Conservation (phyloP, 2,888 invertebrate species). For the Dromius quadrimaculatus region DNA sequence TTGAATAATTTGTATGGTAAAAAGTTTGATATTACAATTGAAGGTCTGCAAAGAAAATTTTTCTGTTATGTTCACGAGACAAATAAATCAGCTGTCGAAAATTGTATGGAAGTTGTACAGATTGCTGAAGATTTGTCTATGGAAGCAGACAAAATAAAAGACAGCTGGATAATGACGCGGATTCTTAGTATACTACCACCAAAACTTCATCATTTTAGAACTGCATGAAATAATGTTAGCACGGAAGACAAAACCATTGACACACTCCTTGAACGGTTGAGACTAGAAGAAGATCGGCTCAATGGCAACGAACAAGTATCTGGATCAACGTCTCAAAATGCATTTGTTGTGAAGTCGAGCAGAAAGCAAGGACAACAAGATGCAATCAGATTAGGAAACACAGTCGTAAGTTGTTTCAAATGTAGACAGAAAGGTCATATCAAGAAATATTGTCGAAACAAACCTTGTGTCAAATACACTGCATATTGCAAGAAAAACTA, state of each 20-base stretch:
- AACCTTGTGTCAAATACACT: constrained; percentile 38
- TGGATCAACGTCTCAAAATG: constrained; percentile 22
- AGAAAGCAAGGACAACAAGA: background rate
- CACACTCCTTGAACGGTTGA: constrained; percentile 43
- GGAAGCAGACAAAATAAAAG: constrained; percentile 18
- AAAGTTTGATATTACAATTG: no score
- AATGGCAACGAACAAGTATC: background rate
- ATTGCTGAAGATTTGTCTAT: no score
- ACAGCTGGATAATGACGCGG: constrained; percentile 49
- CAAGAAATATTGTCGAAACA: constrained; percentile 26
- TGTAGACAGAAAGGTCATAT: constrained; percentile 42
- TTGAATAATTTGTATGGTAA: no score
- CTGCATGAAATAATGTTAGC: constrained; percentile 43
- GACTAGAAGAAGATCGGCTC: constrained; percentile 44
- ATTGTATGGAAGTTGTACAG: no score
- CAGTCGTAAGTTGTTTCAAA: background rate
- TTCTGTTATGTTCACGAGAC: no score
- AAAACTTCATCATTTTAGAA: constrained; percentile 34
- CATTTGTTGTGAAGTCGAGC: constrained; percentile 10
- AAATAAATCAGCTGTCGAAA: no score
- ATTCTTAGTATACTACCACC: constrained; percentile 48
- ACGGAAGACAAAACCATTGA: constrained; percentile 34
- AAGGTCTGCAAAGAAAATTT: no score
- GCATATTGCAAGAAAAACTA: constrained; percentile 46
- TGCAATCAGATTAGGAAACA: background rate